Conservation (phyloP, 2,113 vertebrate species). For the Perca schrenkii region DNA sequence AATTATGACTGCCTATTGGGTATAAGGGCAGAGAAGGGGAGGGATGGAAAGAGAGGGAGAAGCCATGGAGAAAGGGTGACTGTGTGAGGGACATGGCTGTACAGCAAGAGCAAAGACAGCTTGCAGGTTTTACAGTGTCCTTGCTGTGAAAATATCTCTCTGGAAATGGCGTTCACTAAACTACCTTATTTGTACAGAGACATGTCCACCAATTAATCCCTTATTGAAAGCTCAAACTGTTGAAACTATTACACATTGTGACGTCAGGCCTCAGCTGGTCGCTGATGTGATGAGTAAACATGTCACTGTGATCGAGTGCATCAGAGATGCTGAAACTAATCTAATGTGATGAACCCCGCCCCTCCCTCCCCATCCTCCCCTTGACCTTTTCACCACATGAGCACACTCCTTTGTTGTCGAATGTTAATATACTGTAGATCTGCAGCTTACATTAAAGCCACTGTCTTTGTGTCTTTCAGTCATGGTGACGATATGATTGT, state of each 20-base stretch:
- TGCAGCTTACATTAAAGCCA: constrained; percentile 24
- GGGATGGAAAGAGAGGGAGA: background rate
- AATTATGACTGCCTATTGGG: background rate
- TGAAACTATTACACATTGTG: constrained; percentile 3
- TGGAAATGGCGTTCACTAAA: background rate
- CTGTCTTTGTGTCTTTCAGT: constrained; percentile 84
- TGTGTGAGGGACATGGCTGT: background rate
- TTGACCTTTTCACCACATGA: constrained; percentile 30
- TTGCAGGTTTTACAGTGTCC: background rate
- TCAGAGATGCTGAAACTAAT: constrained; percentile 43
- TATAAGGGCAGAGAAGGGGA: background rate
- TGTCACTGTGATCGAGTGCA: constrained; percentile 35
- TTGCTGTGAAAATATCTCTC: background rate
- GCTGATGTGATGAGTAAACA: constrained; percentile 33
- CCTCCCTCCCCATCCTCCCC: background rate
- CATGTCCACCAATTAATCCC: background rate
- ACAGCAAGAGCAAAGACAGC: constrained; percentile 14
- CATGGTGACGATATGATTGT: constrained; percentile 99
- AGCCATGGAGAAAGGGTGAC: background rate
- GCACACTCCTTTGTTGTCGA: constrained; percentile 10
- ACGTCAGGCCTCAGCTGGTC: constrained; percentile 35
- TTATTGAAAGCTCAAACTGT: constrained; percentile 9
- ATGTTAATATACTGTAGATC: constrained; percentile 8
- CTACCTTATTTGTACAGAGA: background rate
- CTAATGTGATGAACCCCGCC: constrained; percentile 18